Evolutionary conservation across 2,888 invertebrate genomes (phyloP), one percentile per base, ranked within the genome.

Genomic region (Eristalinus aeneus): DNA sequence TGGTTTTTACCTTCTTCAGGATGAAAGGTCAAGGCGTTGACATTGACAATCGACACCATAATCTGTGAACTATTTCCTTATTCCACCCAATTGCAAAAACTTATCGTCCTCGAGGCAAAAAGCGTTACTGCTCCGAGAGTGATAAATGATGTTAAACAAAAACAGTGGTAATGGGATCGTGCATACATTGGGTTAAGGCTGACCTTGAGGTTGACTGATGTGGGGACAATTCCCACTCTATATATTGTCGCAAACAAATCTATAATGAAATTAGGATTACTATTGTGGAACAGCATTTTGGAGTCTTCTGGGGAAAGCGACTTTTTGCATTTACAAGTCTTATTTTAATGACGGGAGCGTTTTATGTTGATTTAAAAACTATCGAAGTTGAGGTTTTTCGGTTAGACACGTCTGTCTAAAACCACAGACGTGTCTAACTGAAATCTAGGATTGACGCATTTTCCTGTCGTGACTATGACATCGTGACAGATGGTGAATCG

Each of bases 31-130:
- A 67, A 67, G 60, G 60, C 60, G 67, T 68, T 61, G 75, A 68
- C 75, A 76, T 4, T 61, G 61, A 68, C 53, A 76, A 53, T 76
- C 75, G 60, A 76, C 68, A 60, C 67, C 68, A 68, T 61, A 68
- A 76, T 76, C 68, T 23, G 60, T 32, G 32, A 46, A 39, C 56
- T 67, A 75, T 67, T 75, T 31, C 75, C 23, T 39, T 36, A 63
- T 63, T 27, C 36, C 32, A 27, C 4, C 56, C 22, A 64, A 64
- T 63, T 63, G n/a, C 54, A 12, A 34, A 64, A 54, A 64, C 34
- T 34, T 53, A 22, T 63, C 54, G 32, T 53, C 63, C 63, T 54
- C 10, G 22, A 23, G 63, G 54, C 54, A 73, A 27, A 54, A 27
- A 63, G 22, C 54, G 22, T 20, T 56, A 36, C 58, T 46, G 75